These are phyloP conservation scores for Amblyopsis hoosieri DNA, from an alignment of 2,797 vertebrate species.

Conservation along the genomic window DNA sequence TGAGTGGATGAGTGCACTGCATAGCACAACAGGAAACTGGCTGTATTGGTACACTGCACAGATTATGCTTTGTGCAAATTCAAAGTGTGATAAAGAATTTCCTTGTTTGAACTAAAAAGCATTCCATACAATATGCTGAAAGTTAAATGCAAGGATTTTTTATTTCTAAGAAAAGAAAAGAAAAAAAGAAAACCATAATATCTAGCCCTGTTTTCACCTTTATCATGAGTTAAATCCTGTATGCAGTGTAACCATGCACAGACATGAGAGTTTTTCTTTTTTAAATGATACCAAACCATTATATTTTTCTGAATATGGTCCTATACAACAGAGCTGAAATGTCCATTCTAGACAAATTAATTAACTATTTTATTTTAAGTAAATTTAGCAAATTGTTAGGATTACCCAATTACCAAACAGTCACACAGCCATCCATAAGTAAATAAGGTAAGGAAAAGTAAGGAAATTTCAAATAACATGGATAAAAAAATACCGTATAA, in stretches of 20 bases:
- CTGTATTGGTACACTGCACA: too few relatives aligned
- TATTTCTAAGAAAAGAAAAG: constrained; percentile 14
- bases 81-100: neutral
- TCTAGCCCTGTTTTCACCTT: too few relatives aligned
- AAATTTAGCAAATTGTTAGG: constrained; percentile 33
- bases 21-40: neutral
- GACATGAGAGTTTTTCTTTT: too few relatives aligned
- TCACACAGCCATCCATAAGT: neutral
- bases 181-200: neutral
- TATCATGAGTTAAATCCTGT: too few relatives aligned
- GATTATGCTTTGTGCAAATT: too few relatives aligned
- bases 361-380: constrained; percentile 38
- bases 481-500: constrained; percentile 48
- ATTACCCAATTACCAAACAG: constrained; percentile 56
- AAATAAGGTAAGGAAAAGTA: constrained; percentile 34
- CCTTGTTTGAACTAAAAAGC: constrained; percentile 29
- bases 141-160: constrained; percentile 6
- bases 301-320: neutral
- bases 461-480: constrained; percentile 47
- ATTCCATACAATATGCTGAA: neutral
- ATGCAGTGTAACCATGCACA: too few relatives aligned
- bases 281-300: too few relatives aligned
- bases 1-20: constrained; percentile 24
- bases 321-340: constrained; percentile 12
- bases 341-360: constrained; percentile 17